Evolutionary conservation across 2,888 invertebrate species (phyloP), one percentile per base, ranked within the genome.

Genomic region (Kryphioiulus occultus): DNA sequence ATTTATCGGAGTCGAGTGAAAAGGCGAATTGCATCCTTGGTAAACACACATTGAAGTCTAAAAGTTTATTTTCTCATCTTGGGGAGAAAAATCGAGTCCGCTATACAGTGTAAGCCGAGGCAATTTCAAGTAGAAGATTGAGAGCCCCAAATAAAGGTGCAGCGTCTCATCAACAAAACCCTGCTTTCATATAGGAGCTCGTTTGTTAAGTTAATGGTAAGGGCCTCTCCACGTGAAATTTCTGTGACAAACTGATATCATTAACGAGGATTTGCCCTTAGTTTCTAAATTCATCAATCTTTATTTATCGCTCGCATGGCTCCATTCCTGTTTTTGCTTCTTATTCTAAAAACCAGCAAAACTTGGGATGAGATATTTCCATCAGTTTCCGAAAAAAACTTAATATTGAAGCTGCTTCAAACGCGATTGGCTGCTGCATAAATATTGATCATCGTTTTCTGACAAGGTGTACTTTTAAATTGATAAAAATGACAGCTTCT

Each of bases 171-270:
- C 68, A 68, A 68, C 68, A 68, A 22, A 68, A 68, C 22, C 26
- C 68, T 68, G 68, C 12, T 68, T 68, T 68, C 68, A 68, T 68
- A 68, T 22, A 4, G 22, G 22, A 68, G 68, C 68, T 68, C 68
- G 68, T 68, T 68, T 68, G 68, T 68, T 68, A 68, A 22, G 68
- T 22, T 68, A 26, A 68, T 68, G 68, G 68, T 26, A 68, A 68
- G 26, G 68, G 26, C n/a, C 68, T 10, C 22, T 26, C 59, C 26
- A 22, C 68, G 7, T 0, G 26, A 12, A 5, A 68, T 68, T 68
- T 68, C 26, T 68, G 68, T 68, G 68, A 68, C 68, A 68, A 68
- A 68, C 68, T 68, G 68, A 26, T 26, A 22, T 68, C 68, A 68
- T 68, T 68, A 68, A 10, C 22, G 68, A 68, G 68, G 68, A 68